Base-by-base conservation (phyloP, 2,113 vertebrate species). In the Serinus canaria region DNA sequence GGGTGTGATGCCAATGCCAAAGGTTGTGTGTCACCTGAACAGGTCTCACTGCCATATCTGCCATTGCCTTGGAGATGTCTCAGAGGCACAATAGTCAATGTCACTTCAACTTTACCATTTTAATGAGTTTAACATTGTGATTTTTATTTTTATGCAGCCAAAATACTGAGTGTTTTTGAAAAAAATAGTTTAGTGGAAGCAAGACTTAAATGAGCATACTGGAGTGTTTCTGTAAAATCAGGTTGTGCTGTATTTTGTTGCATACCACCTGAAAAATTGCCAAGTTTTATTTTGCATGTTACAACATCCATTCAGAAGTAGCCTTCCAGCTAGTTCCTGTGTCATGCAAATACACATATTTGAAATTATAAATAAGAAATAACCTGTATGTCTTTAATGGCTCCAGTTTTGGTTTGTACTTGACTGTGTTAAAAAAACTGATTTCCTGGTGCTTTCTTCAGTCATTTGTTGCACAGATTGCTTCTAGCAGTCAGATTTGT, bases 291-390 rank as follows among this genome's bases (percentile, higher is more conserved):
- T 92, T 80, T 76, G 43, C 39, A n/a, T 27, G n/a, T 30, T 35
- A 24, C 79, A 87, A 7, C 22, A 39, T 59, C 50, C 27, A 2
- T 80, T 33, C 39, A 74, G 75, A 87, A 87, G 55, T n/a, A 92
- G 59, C 84, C 67, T 92, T 83, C 78, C 50, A 76, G 91, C 78
- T 92, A 85, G 82, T 63, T 90, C 55, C 87, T 93, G 25, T 72
- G 53, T 69, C 4, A 7, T 94, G 67, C 49, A 88, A 90, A 94
- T 88, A 94, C 78, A 90, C 6, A 0, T 95, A 84, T 83, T 90
- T 79, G 23, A 76, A 76, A 76, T 39, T 8, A 64, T 58, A 73
- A 76, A 58, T 87, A 62, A 80, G 50, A 77, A 95, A 43, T 47
- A 69, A 74, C 23, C 27, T 85, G 13, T 9, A 10, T 67, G 13